phyloP scores from a whole-genome alignment of 2,113 vertebrate genomes.

The Murina feae region DNA sequence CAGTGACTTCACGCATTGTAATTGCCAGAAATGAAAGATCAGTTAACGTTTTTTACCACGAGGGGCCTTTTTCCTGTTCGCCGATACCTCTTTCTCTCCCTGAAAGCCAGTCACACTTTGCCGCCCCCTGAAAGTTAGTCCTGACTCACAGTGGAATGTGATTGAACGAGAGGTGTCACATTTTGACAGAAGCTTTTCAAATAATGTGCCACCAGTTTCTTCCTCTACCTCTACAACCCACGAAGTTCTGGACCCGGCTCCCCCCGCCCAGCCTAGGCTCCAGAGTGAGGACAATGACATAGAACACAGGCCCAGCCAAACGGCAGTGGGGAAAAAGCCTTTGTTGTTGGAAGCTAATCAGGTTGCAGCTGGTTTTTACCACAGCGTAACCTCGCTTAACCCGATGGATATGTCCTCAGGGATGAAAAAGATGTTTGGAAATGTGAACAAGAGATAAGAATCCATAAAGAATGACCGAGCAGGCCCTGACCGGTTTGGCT shows the following conservation, averaged over 20 bases:
- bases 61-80: not conserved
- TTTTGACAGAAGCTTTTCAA: not conserved
- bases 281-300: not conserved
- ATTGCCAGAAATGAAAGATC: not conserved
- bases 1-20: not conserved
- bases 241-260: not conserved
- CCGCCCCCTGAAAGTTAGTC: not conserved
- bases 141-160: not conserved
- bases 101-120: not conserved
- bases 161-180: not conserved
- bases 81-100: not conserved
- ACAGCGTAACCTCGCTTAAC: not conserved
- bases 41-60: not conserved
- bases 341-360: not conserved
- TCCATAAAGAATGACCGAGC: not conserved
- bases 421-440: not conserved
- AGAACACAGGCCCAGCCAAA: not conserved
- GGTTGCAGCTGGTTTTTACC: not conserved
- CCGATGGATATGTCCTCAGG: not conserved
- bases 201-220: not conserved
- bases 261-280: not conserved
- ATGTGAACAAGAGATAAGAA: not conserved
- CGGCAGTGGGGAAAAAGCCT: not conserved
- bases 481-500: too few relatives aligned
- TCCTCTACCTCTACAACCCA: not conserved